Base-by-base conservation (phyloP, 2,797 vertebrate genomes). In the Pitangus sulphuratus region DNA sequence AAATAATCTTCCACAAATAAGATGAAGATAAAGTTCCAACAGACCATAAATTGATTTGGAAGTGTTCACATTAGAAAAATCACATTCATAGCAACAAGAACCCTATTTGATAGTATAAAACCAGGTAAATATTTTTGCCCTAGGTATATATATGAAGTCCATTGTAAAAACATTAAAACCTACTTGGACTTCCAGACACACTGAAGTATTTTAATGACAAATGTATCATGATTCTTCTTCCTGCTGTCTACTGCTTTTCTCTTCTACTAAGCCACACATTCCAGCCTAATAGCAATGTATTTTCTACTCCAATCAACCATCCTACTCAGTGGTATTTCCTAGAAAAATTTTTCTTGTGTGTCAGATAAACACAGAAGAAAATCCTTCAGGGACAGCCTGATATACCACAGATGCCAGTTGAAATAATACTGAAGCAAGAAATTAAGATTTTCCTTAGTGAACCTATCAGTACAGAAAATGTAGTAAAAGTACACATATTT, bases 241-340 rank as follows among this genome's bases (percentile, higher is more conserved):
- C 89, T 94, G 75, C 89, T 74, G 40, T 80, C 89, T 87, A 84
- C 64, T 61, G 64, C 71, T 80, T 83, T 96, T 92, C 92, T 95
- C 40, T 92, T 92, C 71, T 71, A 53, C 72, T 96, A 93, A 94
- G 51, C 45, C 42, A 78, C 75, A 94, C 92, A 96, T 96, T 96
- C 90, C 95, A 89, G 82, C 48, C 53, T 93, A 95, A 96, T 71
- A 89, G 89, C 65, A 89, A 91, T 69, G 85, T 89, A 96, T 83
- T 93, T 95, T 89, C 75, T 95, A 76, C 82, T 94, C 84, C 82
- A 96, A 94, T 89, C 92, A 97, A 87, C 92, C 87, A 91, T 87
- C 92, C n/a, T 39, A 91, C 51, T 84, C 89, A 78, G 45, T 72
- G 90, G 84, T 74, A 96, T 96, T 96, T 95, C 96, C 93, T 94